Conservation (phyloP, 2,113 vertebrate species). For the Argyrosomus japonicus region DNA sequence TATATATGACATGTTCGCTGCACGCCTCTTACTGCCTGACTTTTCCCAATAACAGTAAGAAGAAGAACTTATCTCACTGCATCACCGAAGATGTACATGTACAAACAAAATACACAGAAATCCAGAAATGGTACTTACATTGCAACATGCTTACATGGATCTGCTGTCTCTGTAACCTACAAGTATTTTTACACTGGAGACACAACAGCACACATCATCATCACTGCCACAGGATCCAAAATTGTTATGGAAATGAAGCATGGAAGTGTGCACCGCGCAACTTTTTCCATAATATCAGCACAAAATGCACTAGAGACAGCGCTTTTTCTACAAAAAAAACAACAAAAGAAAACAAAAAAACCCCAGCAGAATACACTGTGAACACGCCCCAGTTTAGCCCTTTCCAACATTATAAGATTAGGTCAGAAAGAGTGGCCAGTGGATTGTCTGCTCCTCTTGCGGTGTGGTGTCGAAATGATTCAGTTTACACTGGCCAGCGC, state of each 20-base stretch:
- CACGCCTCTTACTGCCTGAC: background rate
- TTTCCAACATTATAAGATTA: conserved; percentile 32
- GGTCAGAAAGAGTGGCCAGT: conserved; percentile 44
- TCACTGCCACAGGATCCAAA: conserved; percentile 35
- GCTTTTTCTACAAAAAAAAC: conserved; percentile 47
- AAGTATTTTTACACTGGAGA: conserved; percentile 33
- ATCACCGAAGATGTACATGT: background rate
- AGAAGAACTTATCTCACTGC: background rate
- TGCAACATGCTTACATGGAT: background rate
- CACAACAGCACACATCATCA: conserved; percentile 43
- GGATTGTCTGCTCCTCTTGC: conserved; percentile 33
- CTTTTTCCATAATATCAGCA: conserved; percentile 70
- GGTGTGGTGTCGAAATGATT: conserved; percentile 37
- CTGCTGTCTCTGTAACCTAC: conserved; percentile 3
- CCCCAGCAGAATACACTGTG: background rate
- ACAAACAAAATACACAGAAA: background rate
- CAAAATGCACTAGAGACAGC: conserved; percentile 64
- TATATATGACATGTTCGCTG: background rate
- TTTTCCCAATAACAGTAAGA: background rate
- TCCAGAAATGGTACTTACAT: background rate
- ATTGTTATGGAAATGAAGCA: conserved; percentile 61
- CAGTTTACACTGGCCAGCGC: conserved; percentile 19
- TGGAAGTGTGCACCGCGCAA: conserved; percentile 40
- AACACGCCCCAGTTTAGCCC: conserved; percentile 33
- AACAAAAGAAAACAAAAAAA: background rate